These are phyloP conservation scores for Erythrocercus mccallii DNA, from an alignment of 2,113 vertebrate genomes.

Conservation along the genomic window DNA sequence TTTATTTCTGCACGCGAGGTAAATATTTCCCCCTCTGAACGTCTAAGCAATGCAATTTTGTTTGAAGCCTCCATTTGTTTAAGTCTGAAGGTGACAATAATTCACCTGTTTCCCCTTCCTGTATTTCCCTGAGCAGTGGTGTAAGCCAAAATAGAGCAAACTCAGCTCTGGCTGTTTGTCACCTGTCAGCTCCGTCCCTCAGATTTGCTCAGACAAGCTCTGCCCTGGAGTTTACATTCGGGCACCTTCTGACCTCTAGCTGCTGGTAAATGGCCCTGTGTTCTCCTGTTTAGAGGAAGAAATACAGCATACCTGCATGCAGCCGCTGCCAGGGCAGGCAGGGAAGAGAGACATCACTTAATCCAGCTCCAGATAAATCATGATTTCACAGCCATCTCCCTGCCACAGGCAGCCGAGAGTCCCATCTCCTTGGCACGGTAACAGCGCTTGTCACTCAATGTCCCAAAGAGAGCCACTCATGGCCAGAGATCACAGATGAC, in stretches of 20 bases:
- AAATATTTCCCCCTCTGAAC: conserved; percentile 39
- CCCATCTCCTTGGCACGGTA: conserved; percentile 33
- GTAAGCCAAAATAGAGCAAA: neutral
- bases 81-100: conserved; percentile 26
- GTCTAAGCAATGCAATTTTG: conserved; percentile 12
- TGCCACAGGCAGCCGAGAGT: neutral
- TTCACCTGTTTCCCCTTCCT: conserved; percentile 11
- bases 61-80: conserved; percentile 52
- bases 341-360: neutral
- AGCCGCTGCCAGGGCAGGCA: neutral
- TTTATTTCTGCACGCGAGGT: neutral
- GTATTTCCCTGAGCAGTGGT: neutral
- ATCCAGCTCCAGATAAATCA: conserved; percentile 14
- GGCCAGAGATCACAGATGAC: conserved; percentile 1
- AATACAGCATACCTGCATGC: neutral
- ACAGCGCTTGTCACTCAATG: neutral
- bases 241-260: neutral
- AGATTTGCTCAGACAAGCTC: neutral
- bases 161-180: neutral
- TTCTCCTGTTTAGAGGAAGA: conserved; percentile 15
- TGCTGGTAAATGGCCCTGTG: neutral
- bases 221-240: neutral
- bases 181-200: neutral
- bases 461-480: neutral
- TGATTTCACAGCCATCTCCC: neutral